Percentiles rank a stretch among this genome's conserved stretches.
Conservation (phyloP, 2,113 vertebrate genomes). For the Raphicerus campestris region DNA sequence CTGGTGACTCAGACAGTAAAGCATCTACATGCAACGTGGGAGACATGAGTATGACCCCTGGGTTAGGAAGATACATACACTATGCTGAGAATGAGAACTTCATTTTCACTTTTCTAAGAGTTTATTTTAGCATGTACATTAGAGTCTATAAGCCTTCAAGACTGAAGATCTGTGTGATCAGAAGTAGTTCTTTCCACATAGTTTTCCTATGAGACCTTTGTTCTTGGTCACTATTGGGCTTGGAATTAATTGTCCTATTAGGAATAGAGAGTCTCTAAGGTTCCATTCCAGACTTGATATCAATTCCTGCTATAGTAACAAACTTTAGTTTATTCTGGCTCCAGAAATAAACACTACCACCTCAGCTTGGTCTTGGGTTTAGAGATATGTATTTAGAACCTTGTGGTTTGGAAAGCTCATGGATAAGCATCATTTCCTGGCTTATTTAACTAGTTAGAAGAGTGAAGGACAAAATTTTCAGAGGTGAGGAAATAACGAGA, state of each 20-base stretch:
- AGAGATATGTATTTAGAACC: not conserved
- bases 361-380: not conserved
- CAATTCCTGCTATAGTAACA: too few relatives aligned
- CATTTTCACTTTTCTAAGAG: not conserved
- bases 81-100: not conserved
- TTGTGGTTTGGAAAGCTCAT: not conserved
- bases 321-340: too few relatives aligned
- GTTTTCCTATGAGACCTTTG: too few relatives aligned
- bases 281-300: too few relatives aligned
- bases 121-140: not conserved
- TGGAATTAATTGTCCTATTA: too few relatives aligned
- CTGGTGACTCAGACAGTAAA: not conserved
- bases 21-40: rapidly evolving
- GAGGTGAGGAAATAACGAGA: not conserved
- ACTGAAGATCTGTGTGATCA: too few relatives aligned
- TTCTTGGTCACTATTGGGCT: too few relatives aligned
- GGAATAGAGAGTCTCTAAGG: too few relatives aligned
- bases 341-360: too few relatives aligned
- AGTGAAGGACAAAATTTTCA: not conserved
- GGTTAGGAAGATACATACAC: not conserved
- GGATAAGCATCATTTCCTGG: not conserved
- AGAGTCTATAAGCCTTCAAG: not conserved
- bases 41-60: not conserved
- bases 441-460: not conserved
- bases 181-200: too few relatives aligned